Conservation (phyloP, 2,888 invertebrate species). For the Dichetophora obliterata region DNA sequence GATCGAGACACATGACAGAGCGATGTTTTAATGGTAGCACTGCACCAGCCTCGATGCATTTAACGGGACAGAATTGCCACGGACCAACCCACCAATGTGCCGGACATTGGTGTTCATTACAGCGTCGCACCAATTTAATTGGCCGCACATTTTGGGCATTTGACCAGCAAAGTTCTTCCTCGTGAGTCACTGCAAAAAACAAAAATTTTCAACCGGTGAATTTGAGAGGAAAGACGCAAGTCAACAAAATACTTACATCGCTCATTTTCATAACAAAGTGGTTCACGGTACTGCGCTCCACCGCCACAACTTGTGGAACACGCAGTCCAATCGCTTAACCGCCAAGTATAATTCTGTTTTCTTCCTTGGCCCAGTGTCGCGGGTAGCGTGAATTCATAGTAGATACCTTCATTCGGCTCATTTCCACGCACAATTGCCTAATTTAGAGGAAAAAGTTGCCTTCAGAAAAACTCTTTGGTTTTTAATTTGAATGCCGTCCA, state of each 20-base stretch:
- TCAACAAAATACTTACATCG: slow-evolving; percentile 63
- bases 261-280: slow-evolving; percentile 71
- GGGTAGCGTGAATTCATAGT: slow-evolving; percentile 81
- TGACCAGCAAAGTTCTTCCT: slow-evolving; percentile 75
- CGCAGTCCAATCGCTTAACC: slow-evolving; percentile 84
- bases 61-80: slow-evolving; percentile 86
- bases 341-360: slow-evolving; percentile 77
- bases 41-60: slow-evolving; percentile 71
- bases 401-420: slow-evolving; percentile 83
- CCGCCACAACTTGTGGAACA: slow-evolving; percentile 85
- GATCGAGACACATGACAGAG: slow-evolving; percentile 82
- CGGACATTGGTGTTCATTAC: slow-evolving; percentile 77
- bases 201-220: background rate
- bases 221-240: background rate
- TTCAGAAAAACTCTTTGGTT: background rate
- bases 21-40: slow-evolving; percentile 74
- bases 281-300: slow-evolving; percentile 75
- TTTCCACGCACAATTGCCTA: slow-evolving; percentile 81
- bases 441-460: slow-evolving; percentile 44
- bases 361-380: slow-evolving; percentile 72
- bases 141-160: slow-evolving; percentile 72
- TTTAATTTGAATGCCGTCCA: background rate
- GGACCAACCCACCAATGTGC: slow-evolving; percentile 90
- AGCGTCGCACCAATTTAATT: slow-evolving; percentile 75
- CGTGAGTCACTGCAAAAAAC: slow-evolving; percentile 72